phyloP scores from a whole-genome alignment of 2,113 vertebrate species.

The Machaerirhynchus nigripectus region DNA sequence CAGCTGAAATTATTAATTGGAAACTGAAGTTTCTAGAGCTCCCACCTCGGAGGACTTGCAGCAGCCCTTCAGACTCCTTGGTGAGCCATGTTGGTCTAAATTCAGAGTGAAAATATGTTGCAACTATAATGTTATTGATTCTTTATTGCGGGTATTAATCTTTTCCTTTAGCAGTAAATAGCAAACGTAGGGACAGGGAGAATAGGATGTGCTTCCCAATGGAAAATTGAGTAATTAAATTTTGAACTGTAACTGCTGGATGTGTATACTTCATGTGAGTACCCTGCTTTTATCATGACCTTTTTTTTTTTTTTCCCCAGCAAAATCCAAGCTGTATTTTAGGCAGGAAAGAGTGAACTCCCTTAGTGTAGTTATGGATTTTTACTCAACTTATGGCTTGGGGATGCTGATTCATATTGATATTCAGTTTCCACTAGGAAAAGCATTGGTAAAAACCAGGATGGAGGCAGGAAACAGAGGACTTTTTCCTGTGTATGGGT shows the following conservation, averaged over 20 bases:
- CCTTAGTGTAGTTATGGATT: neutral
- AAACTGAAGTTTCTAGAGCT: conserved; percentile 37
- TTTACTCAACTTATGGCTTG: neutral
- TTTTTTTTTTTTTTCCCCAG: neutral
- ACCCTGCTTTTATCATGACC: neutral
- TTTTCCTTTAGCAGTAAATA: conserved; percentile 33
- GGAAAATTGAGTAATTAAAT: conserved; percentile 45
- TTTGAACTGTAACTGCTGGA: conserved; percentile 9
- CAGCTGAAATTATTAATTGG: conserved; percentile 63
- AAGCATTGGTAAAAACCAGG: neutral
- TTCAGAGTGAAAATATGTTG: conserved; percentile 4
- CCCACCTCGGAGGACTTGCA: neutral
- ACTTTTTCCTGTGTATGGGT: neutral
- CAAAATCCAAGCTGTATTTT: neutral
- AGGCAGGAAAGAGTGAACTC: neutral
- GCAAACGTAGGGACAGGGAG: neutral
- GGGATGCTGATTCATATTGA: neutral
- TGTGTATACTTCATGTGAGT: neutral
- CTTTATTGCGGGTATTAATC: conserved; percentile 58
- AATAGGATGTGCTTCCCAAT: neutral
- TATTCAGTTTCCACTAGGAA: neutral
- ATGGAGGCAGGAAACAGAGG: neutral
- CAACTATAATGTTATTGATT: conserved; percentile 24
- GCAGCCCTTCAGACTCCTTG: neutral
- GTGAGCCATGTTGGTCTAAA: conserved; percentile 1